Conservation (phyloP, 2,888 invertebrate genomes). For the Drosophila buzzatii region DNA sequence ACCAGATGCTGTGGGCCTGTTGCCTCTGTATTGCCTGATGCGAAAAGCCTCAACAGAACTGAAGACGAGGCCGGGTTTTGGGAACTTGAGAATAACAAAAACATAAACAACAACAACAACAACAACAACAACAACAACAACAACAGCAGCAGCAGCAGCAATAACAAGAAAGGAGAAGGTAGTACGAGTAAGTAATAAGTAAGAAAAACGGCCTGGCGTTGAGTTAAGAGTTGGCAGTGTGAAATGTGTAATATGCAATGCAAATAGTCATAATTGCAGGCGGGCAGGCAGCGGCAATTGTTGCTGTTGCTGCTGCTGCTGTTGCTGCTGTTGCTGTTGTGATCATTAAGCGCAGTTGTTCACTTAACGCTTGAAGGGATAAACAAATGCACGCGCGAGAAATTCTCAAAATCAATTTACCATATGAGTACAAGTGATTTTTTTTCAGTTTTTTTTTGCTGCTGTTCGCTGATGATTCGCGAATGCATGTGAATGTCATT, state of each 20-base stretch:
- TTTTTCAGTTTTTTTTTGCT: neutral
- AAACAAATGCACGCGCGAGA: conserved; percentile 73
- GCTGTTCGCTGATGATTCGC: conserved; percentile 47
- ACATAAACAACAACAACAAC: conserved; percentile 18
- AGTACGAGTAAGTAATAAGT: conserved; percentile 45
- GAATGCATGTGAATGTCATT: conserved; percentile 65
- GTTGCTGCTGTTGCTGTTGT: conserved; percentile 33
- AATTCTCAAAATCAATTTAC: conserved; percentile 76
- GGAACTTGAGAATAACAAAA: conserved; percentile 42
- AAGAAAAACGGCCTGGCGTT: conserved; percentile 46
- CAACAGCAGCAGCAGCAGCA: neutral
- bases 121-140: neutral
- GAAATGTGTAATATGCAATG: conserved; percentile 74
- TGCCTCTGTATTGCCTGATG: conserved; percentile 20
- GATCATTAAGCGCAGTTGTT: conserved; percentile 74
- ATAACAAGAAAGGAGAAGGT: conserved; percentile 28
- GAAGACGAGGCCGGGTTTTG: conserved; percentile 50
- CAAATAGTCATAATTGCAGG: conserved; percentile 78
- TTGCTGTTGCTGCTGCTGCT: conserved; percentile 8
- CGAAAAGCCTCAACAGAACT: conserved; percentile 19
- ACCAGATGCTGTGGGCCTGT: conserved; percentile 51
- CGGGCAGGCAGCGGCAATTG: conserved; percentile 44
- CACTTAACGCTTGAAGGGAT: conserved; percentile 77
- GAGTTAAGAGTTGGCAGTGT: conserved; percentile 54
- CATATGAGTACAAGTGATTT: conserved; percentile 51